A percentile compares a stretch with the other conserved stretches of the same genome.
phyloP scores from a whole-genome alignment of 2,888 invertebrate species.

The Vesta saturnalis region DNA sequence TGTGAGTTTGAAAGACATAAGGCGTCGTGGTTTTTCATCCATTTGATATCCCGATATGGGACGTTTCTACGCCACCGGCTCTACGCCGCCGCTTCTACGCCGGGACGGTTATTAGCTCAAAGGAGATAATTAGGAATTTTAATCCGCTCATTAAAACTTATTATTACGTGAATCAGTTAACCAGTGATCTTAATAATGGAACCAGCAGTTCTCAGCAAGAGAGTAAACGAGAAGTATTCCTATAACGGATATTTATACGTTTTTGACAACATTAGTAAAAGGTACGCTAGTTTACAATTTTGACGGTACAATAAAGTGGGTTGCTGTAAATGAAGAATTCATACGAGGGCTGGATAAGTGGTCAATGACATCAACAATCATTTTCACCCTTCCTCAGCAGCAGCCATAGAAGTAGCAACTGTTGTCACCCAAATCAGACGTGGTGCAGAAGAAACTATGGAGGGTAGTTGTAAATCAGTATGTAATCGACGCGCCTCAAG shows the following conservation, averaged over 20 bases:
- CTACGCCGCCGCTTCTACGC: not conserved
- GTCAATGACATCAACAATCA: not conserved
- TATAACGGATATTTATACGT: slow-evolving; percentile 6
- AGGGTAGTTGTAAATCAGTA: too few relatives aligned
- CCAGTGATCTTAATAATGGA: not conserved
- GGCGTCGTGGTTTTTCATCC: too few relatives aligned
- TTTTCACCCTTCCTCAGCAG: not conserved
- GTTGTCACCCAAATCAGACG: too few relatives aligned
- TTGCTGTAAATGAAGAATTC: not conserved
- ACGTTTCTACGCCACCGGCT: not conserved
- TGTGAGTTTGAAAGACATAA: too few relatives aligned
- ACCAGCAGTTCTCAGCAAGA: slow-evolving; percentile 9
- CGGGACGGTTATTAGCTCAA: not conserved
- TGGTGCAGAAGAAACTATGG: too few relatives aligned
- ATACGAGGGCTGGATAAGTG: not conserved
- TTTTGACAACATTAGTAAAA: not conserved
- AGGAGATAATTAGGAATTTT: too few relatives aligned
- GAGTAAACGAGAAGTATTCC: not conserved
- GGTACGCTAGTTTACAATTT: not conserved
- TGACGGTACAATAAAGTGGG: not conserved
- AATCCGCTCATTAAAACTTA: too few relatives aligned
- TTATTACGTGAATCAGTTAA: slow-evolving; percentile 3
- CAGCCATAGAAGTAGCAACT: not conserved
- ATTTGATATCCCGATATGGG: too few relatives aligned
- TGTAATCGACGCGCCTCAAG: too few relatives aligned